Evolutionary conservation across 1,140 invertebrate species (phyloP).

Genomic region (Heliconius himera): DNA sequence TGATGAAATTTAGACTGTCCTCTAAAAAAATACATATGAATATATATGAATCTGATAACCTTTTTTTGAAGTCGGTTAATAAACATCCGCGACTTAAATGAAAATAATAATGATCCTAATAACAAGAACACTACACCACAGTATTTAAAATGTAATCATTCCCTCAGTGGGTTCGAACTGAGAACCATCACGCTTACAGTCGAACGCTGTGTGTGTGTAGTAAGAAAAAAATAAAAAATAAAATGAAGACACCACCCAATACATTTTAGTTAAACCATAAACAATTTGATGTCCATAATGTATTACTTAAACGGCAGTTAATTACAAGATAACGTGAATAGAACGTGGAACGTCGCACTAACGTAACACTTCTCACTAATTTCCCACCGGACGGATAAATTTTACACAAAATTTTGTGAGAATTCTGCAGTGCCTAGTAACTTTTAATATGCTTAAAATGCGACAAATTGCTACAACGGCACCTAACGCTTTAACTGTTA

Average conservation of each 20-base stretch:
- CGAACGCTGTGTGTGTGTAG: too few relatives aligned
- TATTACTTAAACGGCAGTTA: slow-evolving; percentile 17
- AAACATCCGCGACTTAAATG: too few relatives aligned
- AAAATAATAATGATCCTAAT: too few relatives aligned
- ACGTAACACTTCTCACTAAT: slow-evolving; percentile 36
- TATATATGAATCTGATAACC: too few relatives aligned
- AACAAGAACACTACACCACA: too few relatives aligned
- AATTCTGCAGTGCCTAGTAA: slow-evolving; percentile 12
- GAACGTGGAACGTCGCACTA: slow-evolving; percentile 23
- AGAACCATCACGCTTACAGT: too few relatives aligned
- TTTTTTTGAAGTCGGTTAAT: too few relatives aligned
- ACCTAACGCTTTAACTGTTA: not conserved
- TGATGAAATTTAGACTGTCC: too few relatives aligned
- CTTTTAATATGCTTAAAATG: slow-evolving; percentile 17
- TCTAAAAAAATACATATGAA: too few relatives aligned
- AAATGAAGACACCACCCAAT: not conserved
- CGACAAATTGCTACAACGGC: slow-evolving; percentile 6
- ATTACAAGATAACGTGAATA: slow-evolving; percentile 30
- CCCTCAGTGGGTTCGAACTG: too few relatives aligned
- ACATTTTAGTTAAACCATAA: not conserved
- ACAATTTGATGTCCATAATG: not conserved
- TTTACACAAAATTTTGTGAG: slow-evolving; percentile 38
- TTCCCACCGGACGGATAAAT: slow-evolving; percentile 44
- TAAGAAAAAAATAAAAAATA: too few relatives aligned
- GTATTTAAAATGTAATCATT: too few relatives aligned